Evolutionary conservation across 2,888 invertebrate genomes (phyloP), one percentile per base, ranked within the genome.

Genomic region (Oligia latruncula): DNA sequence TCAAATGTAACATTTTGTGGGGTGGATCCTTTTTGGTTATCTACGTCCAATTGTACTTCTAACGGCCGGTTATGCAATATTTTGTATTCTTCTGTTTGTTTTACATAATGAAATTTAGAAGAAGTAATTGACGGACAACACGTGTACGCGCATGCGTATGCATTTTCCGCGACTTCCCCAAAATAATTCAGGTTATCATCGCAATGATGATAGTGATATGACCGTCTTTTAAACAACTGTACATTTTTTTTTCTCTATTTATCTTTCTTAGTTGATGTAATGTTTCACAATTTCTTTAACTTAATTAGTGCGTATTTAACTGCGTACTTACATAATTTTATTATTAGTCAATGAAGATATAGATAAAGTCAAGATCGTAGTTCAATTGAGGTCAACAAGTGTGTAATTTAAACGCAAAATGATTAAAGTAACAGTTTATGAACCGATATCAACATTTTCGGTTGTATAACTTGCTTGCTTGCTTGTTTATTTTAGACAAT

Each of bases 371-470:
- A 66, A 49, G 70, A 40, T 65, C 52, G 65, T 43, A 70, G 71
- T 35, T 74, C 58, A 68, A 83, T 60, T 65, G 49, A 43, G 83
- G 67, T 79, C 83, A 83, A 55, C 71, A 43, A 11, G n/a, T 35
- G 46, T 67, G 23, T 80, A 60, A 71, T 23, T 40, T 66, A 46
- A 71, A 82, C 46, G 55, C 71, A 68, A 58, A 67, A 67, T 20
- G 46, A 58, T 67, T 23, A 46, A 52, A 81, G 58, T 46, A 23
- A 70, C 46, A 71, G 60, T 71, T 81, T 29, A 40, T 62, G 8
- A 43, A 62, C 29, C 3, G 60, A 40, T 62, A 62, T 52, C 9
- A 49, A 40, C 4, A 58, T 20, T n/a, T 43, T 15, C 3, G 20
- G 49, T 20, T 29, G 55, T 49, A 13, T 35, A 80, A 55, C n/a